These are phyloP conservation scores for Watsonalla binaria DNA, from an alignment of 2,888 invertebrate species.

Conservation along the genomic window DNA sequence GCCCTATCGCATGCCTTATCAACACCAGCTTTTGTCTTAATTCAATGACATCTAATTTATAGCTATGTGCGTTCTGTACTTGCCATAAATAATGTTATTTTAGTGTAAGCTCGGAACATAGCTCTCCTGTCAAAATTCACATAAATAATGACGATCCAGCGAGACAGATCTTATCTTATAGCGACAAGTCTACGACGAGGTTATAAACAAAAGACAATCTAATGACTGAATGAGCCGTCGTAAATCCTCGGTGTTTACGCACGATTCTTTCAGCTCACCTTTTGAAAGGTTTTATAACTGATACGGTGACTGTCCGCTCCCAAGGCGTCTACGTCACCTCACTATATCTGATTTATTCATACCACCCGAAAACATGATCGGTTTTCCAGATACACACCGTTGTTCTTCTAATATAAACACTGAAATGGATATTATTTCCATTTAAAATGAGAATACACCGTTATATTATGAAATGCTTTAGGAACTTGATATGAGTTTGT, in stretches of 20 bases:
- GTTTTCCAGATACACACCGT: constrained; percentile 60
- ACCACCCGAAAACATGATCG: constrained; percentile 72
- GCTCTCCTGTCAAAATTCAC: constrained; percentile 71
- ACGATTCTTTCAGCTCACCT: constrained; percentile 68
- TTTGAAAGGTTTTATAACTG: constrained; percentile 72
- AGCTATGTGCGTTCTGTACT: constrained; percentile 46
- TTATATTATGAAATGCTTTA: no score
- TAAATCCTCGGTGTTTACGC: constrained; percentile 74
- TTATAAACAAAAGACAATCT: constrained; percentile 71
- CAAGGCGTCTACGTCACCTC: constrained; percentile 61
- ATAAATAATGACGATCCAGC: constrained; percentile 69
- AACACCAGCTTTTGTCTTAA: constrained; percentile 71
- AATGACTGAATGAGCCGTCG: constrained; percentile 74
- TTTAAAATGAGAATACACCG: no score
- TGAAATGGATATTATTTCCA: no score
- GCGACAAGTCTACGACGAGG: constrained; percentile 61
- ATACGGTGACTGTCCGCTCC: constrained; percentile 51
- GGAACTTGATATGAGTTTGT: no score
- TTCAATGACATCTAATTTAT: constrained; percentile 70
- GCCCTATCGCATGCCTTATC: constrained; percentile 63
- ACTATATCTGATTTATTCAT: constrained; percentile 75
- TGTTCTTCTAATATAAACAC: constrained; percentile 32
- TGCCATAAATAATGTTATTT: constrained; percentile 71
- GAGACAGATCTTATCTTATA: constrained; percentile 63
- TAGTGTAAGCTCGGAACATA: constrained; percentile 49